Evolutionary conservation across 1,140 invertebrate genomes (phyloP).

Genomic region (Cydia pomonella): DNA sequence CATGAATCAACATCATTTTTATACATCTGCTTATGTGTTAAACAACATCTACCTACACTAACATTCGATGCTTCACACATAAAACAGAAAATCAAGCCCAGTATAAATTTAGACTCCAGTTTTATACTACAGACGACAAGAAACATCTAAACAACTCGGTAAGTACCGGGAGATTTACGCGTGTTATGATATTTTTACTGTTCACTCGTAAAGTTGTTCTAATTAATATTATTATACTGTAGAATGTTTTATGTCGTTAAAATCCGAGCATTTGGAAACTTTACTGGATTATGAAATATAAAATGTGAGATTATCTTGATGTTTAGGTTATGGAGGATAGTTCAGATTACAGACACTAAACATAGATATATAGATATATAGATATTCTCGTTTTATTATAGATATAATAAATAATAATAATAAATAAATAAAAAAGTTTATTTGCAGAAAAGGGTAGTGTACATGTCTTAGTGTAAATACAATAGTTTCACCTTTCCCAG

Average conservation of each 20-base stretch:
- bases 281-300: neutral
- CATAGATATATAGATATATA: too few relatives aligned
- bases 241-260: constrained; percentile 4
- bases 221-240: constrained; percentile 32
- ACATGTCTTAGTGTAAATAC: too few relatives aligned
- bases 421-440: too few relatives aligned
- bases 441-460: too few relatives aligned
- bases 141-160: constrained; percentile 24
- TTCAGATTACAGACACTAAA: neutral
- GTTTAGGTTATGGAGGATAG: neutral
- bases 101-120: constrained; percentile 22
- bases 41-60: neutral
- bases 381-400: too few relatives aligned
- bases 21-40: too few relatives aligned
- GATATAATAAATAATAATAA: too few relatives aligned
- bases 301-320: constrained; percentile 2
- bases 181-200: constrained; percentile 30
- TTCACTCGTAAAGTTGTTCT: constrained; percentile 29
- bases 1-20: too few relatives aligned
- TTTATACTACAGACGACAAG: constrained; percentile 24
- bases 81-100: neutral
- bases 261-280: constrained; percentile 2
- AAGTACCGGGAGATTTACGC: constrained; percentile 12
- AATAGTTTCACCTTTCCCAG: too few relatives aligned
- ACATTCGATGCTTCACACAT: constrained; percentile 6